Conservation (phyloP, 2,797 vertebrate genomes). For the Coracias cyanogaster region DNA sequence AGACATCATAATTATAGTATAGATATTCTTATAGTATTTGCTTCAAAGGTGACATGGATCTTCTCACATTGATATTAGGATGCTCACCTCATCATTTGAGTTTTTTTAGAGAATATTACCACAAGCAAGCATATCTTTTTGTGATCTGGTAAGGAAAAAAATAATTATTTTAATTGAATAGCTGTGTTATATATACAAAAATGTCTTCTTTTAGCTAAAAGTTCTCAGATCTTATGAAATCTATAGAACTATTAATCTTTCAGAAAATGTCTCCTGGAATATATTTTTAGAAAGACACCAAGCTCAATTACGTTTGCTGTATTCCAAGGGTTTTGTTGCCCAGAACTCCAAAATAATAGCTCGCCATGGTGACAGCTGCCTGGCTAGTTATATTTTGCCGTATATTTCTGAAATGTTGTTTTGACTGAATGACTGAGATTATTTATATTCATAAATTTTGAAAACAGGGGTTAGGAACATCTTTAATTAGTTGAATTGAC, state of each 20-base stretch:
- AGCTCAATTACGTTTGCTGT: neutral
- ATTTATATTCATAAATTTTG: neutral
- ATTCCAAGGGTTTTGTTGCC: neutral
- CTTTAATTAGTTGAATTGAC: neutral
- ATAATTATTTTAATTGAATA: neutral
- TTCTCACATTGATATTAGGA: neutral
- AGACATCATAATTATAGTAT: neutral
- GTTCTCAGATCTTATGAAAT: neutral
- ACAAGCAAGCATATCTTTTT: neutral
- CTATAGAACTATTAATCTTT: neutral
- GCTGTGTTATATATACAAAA: neutral
- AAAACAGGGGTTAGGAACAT: neutral
- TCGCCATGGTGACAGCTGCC: neutral
- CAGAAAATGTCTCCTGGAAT: neutral
- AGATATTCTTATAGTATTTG: neutral
- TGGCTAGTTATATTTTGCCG: neutral
- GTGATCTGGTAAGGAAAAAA: neutral
- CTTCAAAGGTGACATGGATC: neutral
- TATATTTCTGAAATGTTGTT: neutral
- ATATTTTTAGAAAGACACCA: neutral
- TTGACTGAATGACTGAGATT: accelerated
- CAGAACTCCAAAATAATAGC: neutral
- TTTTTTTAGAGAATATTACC: neutral
- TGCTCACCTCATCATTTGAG: neutral
- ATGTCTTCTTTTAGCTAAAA: neutral